Conservation (phyloP, 1,140 invertebrate genomes). For the Caenorhabditis latens region DNA sequence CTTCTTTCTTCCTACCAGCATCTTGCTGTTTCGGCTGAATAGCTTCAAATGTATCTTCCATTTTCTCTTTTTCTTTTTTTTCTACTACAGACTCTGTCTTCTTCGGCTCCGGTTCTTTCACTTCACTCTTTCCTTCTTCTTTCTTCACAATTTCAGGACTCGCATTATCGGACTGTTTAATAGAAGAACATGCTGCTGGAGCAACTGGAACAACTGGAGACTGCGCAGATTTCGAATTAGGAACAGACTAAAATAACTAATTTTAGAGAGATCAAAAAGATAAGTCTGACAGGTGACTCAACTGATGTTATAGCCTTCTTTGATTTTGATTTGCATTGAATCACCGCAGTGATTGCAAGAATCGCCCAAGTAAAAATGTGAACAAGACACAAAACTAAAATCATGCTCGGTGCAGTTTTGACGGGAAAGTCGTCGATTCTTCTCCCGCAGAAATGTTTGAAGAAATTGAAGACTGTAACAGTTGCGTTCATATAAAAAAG, state of each 20-base stretch:
- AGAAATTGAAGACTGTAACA: background rate
- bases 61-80: conserved; percentile 10
- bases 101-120: background rate
- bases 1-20: conserved; percentile 35
- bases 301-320: background rate
- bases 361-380: background rate
- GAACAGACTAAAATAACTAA: background rate
- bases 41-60: conserved; percentile 22
- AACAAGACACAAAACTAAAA: conserved; percentile 22
- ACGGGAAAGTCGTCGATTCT: background rate
- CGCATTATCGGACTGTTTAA: background rate
- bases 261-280: background rate
- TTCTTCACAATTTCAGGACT: background rate
- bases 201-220: background rate
- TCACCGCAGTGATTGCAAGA: background rate
- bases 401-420: conserved; percentile 21
- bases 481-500: too few relatives aligned
- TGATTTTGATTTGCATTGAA: background rate
- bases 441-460: background rate
- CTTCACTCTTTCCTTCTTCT: conserved; percentile 5
- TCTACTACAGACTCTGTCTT: background rate
- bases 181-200: background rate
- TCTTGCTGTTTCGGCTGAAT: conserved; percentile 29
- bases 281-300: too few relatives aligned
- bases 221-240: background rate